phyloP scores from a whole-genome alignment of 1,140 invertebrate genomes.

The Aradophagus sp. region DNA sequence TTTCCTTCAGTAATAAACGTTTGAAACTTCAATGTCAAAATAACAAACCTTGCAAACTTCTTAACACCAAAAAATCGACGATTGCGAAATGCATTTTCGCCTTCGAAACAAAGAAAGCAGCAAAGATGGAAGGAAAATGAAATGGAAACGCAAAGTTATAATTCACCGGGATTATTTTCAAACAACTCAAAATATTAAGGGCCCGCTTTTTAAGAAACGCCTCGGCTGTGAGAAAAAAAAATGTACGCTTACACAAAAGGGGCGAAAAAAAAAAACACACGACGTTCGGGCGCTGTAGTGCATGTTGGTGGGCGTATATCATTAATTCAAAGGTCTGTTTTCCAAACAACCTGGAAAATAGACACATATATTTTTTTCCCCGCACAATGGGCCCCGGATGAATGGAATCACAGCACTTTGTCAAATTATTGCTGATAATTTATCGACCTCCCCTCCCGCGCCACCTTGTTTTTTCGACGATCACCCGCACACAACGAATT shows the following conservation, averaged over 20 bases:
- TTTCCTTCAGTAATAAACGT: no score
- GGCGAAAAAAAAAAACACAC: background rate
- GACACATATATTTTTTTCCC: conserved; percentile 28
- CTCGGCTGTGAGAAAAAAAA: conserved; percentile 15
- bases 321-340: conserved; percentile 38
- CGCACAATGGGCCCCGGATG: conserved; percentile 16
- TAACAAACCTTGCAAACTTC: no score
- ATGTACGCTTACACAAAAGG: conserved; percentile 5
- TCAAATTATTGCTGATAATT: conserved; percentile 49
- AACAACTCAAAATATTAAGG: conserved; percentile 54
- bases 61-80: no score
- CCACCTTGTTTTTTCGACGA: no score
- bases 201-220: background rate
- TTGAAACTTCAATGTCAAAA: no score
- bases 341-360: conserved; percentile 44
- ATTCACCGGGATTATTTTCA: no score
- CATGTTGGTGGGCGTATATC: conserved; percentile 28
- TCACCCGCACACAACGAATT: conserved; percentile 3
- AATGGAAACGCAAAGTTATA: no score
- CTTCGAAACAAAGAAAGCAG: no score
- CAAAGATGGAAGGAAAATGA: no score
- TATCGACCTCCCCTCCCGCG: conserved; percentile 21
- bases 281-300: background rate
- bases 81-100: no score
- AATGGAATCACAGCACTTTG: conserved; percentile 37